Conservation (phyloP, 2,797 vertebrate genomes). For the Toxotes lorentzi region DNA sequence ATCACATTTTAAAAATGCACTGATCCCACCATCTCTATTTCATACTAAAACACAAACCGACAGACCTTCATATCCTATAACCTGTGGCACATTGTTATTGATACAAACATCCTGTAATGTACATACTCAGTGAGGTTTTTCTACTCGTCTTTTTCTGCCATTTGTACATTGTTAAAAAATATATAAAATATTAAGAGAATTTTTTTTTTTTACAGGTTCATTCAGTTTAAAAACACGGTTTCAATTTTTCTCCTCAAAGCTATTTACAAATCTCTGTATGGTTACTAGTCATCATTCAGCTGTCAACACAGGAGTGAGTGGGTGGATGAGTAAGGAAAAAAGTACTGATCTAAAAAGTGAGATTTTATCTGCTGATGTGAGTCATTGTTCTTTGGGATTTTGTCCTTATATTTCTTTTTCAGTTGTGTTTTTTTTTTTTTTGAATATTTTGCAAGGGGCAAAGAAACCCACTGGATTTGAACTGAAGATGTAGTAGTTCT, state of each 20-base stretch:
- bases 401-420: neutral
- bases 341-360: neutral
- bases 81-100: conserved; percentile 56
- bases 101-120: conserved; percentile 63
- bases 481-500: neutral
- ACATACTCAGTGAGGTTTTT: conserved; percentile 53
- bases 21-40: conserved; percentile 1
- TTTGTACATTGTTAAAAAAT: conserved; percentile 77
- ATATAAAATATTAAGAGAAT: conserved; percentile 78
- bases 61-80: conserved; percentile 33
- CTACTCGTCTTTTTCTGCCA: conserved; percentile 34
- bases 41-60: conserved; percentile 12
- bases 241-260: conserved; percentile 64
- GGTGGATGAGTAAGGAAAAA: neutral
- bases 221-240: conserved; percentile 79
- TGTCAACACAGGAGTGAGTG: conserved; percentile 50
- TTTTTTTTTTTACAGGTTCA: conserved; percentile 67
- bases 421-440: neutral
- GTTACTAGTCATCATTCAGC: conserved; percentile 64
- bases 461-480: neutral
- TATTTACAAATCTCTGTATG: conserved; percentile 78
- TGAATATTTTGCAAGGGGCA: neutral
- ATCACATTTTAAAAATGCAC: conserved; percentile 14
- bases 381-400: conserved; percentile 22
- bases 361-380: neutral